Evolutionary conservation across 1,140 invertebrate species (phyloP), one percentile per base, ranked within the genome.

Genomic region (Oncopeltus fasciatus): DNA sequence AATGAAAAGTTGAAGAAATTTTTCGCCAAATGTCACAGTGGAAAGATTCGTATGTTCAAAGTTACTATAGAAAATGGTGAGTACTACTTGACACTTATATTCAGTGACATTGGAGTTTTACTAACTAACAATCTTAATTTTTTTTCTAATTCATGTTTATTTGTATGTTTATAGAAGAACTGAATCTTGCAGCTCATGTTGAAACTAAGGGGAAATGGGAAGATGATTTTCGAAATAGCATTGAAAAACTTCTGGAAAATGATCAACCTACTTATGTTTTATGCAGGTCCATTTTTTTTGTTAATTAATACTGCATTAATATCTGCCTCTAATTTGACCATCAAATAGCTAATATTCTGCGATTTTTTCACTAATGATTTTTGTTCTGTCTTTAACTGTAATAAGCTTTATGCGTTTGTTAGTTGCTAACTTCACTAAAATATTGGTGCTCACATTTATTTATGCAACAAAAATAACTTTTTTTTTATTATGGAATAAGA

Each of bases 261-360:
- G 86, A 88, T 72, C 84, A 92, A 69, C 95, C 96, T 47, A 92
- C 91, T 68, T 99, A 95, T 73, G 82, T 99, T 62, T 77, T 99
- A 20, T 98, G 88, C 72, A 81, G 86, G 77, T 82, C 79, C 66
- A 71, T 73, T 61, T 16, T 46, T 56, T 26, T 64, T 31, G n/a
- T 61, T 31, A 31, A 27, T 61, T 27, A 26, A n/a, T 43, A 9
- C n/a, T 57, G 24, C 29, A 12, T 11, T 43, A 43, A 43, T 11
- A 43, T n/a, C 11, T n/a, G n/a, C n/a, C n/a, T n/a, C n/a, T n/a
- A n/a, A n/a, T n/a, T n/a, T n/a, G n/a, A n/a, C n/a, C n/a, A n/a
- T n/a, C n/a, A n/a, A n/a, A n/a, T n/a, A n/a, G n/a, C n/a, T n/a
- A n/a, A n/a, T n/a, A n/a, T n/a, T n/a, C n/a, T n/a, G n/a, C n/a